These are phyloP conservation scores for Tipula helvola DNA, from an alignment of 2,888 invertebrate species.

Conservation along the genomic window DNA sequence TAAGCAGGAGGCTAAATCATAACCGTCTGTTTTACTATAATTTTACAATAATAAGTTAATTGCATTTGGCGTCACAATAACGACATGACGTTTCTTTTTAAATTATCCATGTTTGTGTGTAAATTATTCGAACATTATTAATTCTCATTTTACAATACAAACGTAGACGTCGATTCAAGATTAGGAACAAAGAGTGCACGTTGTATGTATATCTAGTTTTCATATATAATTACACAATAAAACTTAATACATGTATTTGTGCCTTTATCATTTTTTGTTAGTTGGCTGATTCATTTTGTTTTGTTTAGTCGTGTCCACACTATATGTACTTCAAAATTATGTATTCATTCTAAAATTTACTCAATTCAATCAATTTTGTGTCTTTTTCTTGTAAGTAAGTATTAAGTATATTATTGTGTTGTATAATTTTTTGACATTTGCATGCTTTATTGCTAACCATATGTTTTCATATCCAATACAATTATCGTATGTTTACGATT, in stretches of 20 bases:
- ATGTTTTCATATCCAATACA: not conserved
- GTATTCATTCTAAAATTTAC: not conserved
- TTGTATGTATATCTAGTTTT: not conserved
- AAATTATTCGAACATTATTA: no score
- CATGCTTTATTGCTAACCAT: not conserved
- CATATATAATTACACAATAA: not conserved
- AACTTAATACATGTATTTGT: not conserved
- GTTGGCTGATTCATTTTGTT: not conserved
- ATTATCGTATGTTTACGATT: not conserved
- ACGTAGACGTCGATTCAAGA: not conserved
- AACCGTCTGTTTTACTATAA: not conserved
- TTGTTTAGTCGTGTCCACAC: not conserved
- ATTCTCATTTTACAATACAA: not conserved
- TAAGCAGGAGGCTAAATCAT: not conserved
- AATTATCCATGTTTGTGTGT: not conserved
- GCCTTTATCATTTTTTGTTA: not conserved
- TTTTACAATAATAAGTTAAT: not conserved
- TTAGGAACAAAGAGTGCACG: not conserved
- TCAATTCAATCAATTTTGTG: not conserved
- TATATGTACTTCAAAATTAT: not conserved
- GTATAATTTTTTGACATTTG: not conserved
- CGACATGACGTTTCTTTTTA: not conserved
- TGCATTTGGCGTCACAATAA: not conserved
- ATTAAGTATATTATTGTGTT: not conserved
- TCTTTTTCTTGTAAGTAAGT: no score